Conservation (phyloP, 2,888 invertebrate genomes). For the Ormia ochracea region DNA sequence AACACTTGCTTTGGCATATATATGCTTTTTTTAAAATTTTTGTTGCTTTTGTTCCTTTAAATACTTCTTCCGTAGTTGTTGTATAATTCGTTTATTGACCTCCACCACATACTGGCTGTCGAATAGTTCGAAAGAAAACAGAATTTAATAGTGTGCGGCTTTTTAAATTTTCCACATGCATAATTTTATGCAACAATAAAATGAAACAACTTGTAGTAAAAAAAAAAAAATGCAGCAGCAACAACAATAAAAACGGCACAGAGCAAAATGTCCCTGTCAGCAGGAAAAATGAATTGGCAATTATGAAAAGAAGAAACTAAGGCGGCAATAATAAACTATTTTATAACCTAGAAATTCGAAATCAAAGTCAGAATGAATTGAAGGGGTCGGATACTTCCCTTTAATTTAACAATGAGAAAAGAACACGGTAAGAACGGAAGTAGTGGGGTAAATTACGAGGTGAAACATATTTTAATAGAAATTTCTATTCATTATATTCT, state of each 20-base stretch:
- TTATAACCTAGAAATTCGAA: slow-evolving; percentile 30
- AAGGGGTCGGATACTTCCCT: not conserved
- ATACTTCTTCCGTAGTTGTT: slow-evolving; percentile 4
- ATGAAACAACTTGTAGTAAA: not conserved
- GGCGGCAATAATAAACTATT: slow-evolving; percentile 13
- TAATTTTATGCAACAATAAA: slow-evolving; percentile 16
- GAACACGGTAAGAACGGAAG: not conserved
- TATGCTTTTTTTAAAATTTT: not conserved
- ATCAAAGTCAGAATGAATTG: slow-evolving; percentile 1
- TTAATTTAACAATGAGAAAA: slow-evolving; percentile 24
- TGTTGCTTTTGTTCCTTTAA: slow-evolving; percentile 12
- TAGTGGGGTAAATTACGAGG: not conserved
- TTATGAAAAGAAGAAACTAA: slow-evolving; percentile 1
- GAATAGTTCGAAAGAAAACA: not conserved
- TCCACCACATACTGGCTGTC: slow-evolving; percentile 31
- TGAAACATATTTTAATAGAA: not conserved
- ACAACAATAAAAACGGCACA: not conserved
- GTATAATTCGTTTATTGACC: slow-evolving; percentile 57
- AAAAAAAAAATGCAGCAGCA: not conserved
- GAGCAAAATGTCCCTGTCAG: slow-evolving; percentile 52
- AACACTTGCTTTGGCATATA: not conserved
- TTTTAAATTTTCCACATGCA: slow-evolving; percentile 42
- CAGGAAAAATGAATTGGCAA: slow-evolving; percentile 44
- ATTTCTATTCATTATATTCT: too few relatives aligned
- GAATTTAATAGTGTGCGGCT: slow-evolving; percentile 27